phyloP scores from a whole-genome alignment of 2,113 vertebrate genomes.

The Canis aureus region DNA sequence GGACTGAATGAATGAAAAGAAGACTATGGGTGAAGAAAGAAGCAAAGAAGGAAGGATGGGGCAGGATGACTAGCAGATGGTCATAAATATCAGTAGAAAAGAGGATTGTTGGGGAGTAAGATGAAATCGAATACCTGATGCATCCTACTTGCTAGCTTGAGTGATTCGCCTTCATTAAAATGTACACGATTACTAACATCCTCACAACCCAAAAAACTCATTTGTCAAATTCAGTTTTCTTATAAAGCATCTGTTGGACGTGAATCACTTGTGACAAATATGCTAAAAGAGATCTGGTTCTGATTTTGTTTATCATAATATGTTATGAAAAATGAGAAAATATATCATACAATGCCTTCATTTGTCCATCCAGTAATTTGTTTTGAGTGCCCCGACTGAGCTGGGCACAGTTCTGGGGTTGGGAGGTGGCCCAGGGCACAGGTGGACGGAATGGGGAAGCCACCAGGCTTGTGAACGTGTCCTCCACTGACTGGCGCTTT shows the following conservation, averaged over 20 bases:
- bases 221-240: background rate
- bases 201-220: background rate
- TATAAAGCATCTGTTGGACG: background rate
- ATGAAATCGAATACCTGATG: fast-evolving
- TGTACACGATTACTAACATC: fast-evolving
- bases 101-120: background rate
- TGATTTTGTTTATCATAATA: background rate
- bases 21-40: background rate
- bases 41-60: background rate
- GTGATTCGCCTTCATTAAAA: background rate
- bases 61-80: fast-evolving
- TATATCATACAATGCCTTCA: fast-evolving
- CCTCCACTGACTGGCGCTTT: background rate
- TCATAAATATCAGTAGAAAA: fast-evolving
- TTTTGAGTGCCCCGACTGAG: background rate
- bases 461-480: background rate
- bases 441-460: background rate
- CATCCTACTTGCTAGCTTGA: background rate
- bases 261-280: background rate
- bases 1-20: background rate
- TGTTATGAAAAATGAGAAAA: background rate
- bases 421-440: background rate
- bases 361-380: background rate
- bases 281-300: background rate
- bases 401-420: fast-evolving